A percentile compares a stretch with the other conserved stretches of the same genome.
Conservation (phyloP, 2,797 vertebrate genomes). For the Taenioides sp. region DNA sequence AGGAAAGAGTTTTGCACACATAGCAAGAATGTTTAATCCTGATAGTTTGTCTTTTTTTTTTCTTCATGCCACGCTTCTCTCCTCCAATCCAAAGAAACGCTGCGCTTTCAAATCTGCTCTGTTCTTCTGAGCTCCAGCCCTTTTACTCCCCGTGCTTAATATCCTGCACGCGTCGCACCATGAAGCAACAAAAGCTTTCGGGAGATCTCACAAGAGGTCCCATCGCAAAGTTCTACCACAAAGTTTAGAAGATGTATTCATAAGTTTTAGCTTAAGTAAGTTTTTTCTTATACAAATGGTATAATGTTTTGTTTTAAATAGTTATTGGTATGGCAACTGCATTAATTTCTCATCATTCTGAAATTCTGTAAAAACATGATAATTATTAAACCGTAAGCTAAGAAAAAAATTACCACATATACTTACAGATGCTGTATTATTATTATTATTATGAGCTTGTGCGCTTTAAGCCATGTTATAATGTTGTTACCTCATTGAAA, state of each 20-base stretch:
- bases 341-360: too few relatives aligned
- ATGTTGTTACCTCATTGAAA: too few relatives aligned
- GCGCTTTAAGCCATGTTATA: too few relatives aligned
- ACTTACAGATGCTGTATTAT: too few relatives aligned
- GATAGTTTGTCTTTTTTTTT: constrained; percentile 33
- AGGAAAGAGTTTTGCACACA: constrained; percentile 53
- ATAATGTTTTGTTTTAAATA: too few relatives aligned
- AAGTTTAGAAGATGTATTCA: constrained; percentile 4
- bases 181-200: constrained; percentile 36
- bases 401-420: too few relatives aligned
- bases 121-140: constrained; percentile 51
- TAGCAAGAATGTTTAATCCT: constrained; percentile 63
- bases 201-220: constrained; percentile 19
- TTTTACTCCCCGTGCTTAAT: constrained; percentile 46
- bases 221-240: constrained; percentile 24
- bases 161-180: constrained; percentile 40
- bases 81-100: constrained; percentile 64
- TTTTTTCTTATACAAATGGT: too few relatives aligned
- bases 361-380: too few relatives aligned
- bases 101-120: constrained; percentile 67
- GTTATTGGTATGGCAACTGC: too few relatives aligned
- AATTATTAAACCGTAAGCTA: too few relatives aligned
- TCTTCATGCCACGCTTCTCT: constrained; percentile 48
- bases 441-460: too few relatives aligned
- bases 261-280: too few relatives aligned